Evolutionary conservation across 2,888 invertebrate species (phyloP), one percentile per base, ranked within the genome.

Genomic region (Venusia cambrica): DNA sequence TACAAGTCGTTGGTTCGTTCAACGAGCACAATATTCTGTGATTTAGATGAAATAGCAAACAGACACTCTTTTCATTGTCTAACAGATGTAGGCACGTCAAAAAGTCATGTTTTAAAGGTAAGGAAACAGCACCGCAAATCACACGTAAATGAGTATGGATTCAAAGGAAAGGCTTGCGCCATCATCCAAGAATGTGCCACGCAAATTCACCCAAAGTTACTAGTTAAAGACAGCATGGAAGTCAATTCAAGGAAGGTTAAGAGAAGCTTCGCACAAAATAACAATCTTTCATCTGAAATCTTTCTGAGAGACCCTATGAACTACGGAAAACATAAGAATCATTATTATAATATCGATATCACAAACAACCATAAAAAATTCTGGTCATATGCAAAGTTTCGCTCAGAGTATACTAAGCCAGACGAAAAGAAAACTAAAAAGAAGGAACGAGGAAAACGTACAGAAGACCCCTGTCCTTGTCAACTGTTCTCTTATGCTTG

Each of bases 401-500:
- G 52, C 4, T 70, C 74, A 1, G 77, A 76, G 16, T 66, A 62
- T 41, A 68, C 66, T 2, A 73, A 68, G 14, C 32, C 48, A n/a
- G 66, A 72, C 51, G 62, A 69, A 31, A 72, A 63, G 33, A 73
- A 62, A 38, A 26, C 10, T 10, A 74, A 60, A 50, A 75, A 61
- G 39, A 73, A 72, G 50, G 64, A 44, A 4, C 57, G 43, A 10
- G 61, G 58, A 1, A 69, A 69, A 31, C 63, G 60, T 5, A 63
- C 46, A 2, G 73, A 75, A 47, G 62, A 77, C 36, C 77, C 77
- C 2, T 81, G 79, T 40, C 77, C 79, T 0, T 78, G 80, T 48
- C 76, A 80, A 54, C 51, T 81, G 37, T 80, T 80, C 59, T 76
- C 78, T 2, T 78, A 77, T 36, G 65, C 70, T 5, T 79, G 78